Conservation (phyloP, 2,888 invertebrate species). For the Pseudanteris insignis region DNA sequence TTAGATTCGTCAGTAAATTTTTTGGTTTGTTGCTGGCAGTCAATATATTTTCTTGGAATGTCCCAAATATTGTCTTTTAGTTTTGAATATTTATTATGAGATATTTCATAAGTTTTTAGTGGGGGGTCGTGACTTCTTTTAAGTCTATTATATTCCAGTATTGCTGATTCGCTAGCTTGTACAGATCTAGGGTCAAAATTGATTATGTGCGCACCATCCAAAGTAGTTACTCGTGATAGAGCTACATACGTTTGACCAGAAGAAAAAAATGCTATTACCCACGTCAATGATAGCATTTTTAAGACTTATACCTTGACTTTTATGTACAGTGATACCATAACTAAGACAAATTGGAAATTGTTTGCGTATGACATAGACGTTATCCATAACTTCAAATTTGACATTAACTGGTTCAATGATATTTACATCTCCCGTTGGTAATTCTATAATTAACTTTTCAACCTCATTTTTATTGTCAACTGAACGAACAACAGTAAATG, state of each 20-base stretch:
- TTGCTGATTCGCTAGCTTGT: conserved; percentile 26
- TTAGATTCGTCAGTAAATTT: background rate
- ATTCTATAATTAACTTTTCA: conserved; percentile 39
- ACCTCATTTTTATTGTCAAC: conserved; percentile 23
- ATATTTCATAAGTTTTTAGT: no score
- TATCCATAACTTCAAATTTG: conserved; percentile 40
- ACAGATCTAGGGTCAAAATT: conserved; percentile 21
- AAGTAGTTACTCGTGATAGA: conserved; percentile 5
- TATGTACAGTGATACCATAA: conserved; percentile 50
- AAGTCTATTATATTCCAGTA: conserved; percentile 9
- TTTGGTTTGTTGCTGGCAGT: background rate
- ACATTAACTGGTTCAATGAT: conserved; percentile 36
- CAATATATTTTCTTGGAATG: background rate
- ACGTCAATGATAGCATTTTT: conserved; percentile 8
- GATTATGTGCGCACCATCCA: conserved; percentile 9
- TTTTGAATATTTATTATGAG: no score
- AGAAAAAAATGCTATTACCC: conserved; percentile 5
- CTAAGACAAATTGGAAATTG: conserved; percentile 49
- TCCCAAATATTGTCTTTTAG: background rate
- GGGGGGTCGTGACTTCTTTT: background rate
- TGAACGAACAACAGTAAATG: no score
- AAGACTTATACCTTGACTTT: conserved; percentile 25
- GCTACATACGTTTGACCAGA: conserved; percentile 13
- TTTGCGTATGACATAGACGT: conserved; percentile 19
- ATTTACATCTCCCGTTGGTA: conserved; percentile 33